Evolutionary conservation across 2,113 vertebrate genomes (phyloP), one percentile per base, ranked within the genome.

Genomic region (Prochilodus magdalenae): DNA sequence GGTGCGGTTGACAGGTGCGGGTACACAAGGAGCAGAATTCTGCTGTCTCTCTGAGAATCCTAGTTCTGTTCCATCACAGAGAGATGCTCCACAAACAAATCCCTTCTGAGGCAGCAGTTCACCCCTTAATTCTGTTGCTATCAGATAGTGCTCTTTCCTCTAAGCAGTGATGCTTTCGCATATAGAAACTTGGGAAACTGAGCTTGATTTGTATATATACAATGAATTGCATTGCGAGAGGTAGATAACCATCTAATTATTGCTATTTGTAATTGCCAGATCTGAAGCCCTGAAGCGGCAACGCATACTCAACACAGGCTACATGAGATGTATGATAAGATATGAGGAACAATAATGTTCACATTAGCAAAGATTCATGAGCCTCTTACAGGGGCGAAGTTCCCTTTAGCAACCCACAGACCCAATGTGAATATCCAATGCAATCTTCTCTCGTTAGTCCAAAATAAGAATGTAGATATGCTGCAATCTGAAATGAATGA

Each of bases 361-460:
- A 65, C 77, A 81, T 80, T 83, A 81, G 73, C 51, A 18, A 81
- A 77, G 85, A 86, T 86, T 86, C 83, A 86, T 86, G 82, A 77
- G 69, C 62, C 81, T 81, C 81, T 83, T 81, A 59, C 69, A 77
- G 63, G 70, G 74, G 63, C 51, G 4, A 79, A 65, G 73, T 57
- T 86, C 85, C 78, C 85, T 81, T 83, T 59, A 80, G 85, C 81
- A 69, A 62, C 63, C 67, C 76, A 20, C 65, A 70, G 73, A 78
- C 36, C 75, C 57, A 81, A 69, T 24, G 66, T 67, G 49, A 67
- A 81, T 67, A 73, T 67, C 29, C 79, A 81, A 36, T 59, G 63
- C 49, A 75, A 55, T 82, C 71, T 74, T 24, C 27, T 75, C 73
- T 75, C 63, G 67, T 82, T 82, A 82, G 62, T 75, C 73, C 73